Evolutionary conservation across 1,140 invertebrate species (phyloP), one percentile per base, ranked within the genome.

Genomic region (Cydia splendana): DNA sequence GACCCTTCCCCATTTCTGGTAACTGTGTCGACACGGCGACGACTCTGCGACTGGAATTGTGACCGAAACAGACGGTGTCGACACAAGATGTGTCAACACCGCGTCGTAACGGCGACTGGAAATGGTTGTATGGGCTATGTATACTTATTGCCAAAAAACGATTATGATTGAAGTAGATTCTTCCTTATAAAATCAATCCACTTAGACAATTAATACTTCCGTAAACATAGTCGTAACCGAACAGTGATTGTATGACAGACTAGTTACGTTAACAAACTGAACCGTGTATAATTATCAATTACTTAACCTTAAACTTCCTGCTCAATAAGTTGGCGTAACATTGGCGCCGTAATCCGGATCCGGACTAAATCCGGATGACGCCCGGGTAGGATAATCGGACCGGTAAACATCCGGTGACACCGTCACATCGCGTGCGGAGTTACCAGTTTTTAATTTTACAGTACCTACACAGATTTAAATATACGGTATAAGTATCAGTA

Each of bases 241-340:
- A 48, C 45, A 13, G 2, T 15, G 13, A 48, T 48, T 48, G 45
- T 48, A 48, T 48, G 45, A 0, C 4, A 53, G 51, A 53, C 51
- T n/a, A 53, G 51, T 53, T 53, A 53, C 51, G 51, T 6, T n/a
- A 3, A 6, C 1, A 53, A 53, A 53, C 51, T 7, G n/a, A 53
- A 53, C n/a, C 12, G 51, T 18, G 51, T 53, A 53, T 53, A 53
- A 53, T 53, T 53, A 18, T 18, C n/a, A 18, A 53, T 53, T 53
- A 53, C 51, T 38, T 38, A 71, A 34, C 65, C 65, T 69, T 34
- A 28, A 69, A 34, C n/a, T 71, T 71, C 67, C 67, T 71, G 67
- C 18, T 38, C 67, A 18, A 71, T 69, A 69, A 69, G 65, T 34
- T 34, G 28, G 65, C 34, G 67, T 71, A 18, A 71, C 7, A 10